Percentiles rank a stretch among this genome's conserved stretches.
Evolutionary conservation across 2,113 vertebrate species (phyloP).

Genomic region (Myrmecophaga tridactyla): DNA sequence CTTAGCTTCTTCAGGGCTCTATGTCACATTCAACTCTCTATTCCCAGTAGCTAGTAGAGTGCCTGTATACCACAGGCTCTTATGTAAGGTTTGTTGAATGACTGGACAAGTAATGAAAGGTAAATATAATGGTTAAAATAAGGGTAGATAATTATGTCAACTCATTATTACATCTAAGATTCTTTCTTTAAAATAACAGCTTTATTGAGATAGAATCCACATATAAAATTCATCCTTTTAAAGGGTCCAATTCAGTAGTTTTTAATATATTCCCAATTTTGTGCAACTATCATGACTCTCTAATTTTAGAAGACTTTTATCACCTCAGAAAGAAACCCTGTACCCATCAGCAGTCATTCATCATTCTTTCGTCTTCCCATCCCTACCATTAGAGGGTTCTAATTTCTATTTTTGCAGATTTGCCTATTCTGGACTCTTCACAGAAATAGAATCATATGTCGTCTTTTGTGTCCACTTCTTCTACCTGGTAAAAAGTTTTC

Average conservation of each 20-base stretch:
- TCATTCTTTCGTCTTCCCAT: neutral
- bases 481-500: neutral
- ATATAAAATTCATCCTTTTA: neutral
- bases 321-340: neutral
- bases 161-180: neutral
- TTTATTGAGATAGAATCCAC: constrained; percentile 2
- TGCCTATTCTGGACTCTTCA: neutral
- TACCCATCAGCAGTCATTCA: neutral
- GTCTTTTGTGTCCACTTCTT: constrained; percentile 10
- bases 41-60: neutral
- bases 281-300: neutral
- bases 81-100: constrained; percentile 23
- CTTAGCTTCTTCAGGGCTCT: neutral
- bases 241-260: neutral
- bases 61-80: neutral
- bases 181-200: neutral
- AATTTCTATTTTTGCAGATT: neutral
- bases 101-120: neutral
- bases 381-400: neutral
- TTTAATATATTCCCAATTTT: neutral
- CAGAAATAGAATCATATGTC: neutral
- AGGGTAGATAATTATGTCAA: neutral
- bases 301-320: constrained; percentile 8
- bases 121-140: constrained; percentile 10
- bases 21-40: neutral